Conservation (phyloP, 2,113 vertebrate genomes). For the Hypanus sabinus region DNA sequence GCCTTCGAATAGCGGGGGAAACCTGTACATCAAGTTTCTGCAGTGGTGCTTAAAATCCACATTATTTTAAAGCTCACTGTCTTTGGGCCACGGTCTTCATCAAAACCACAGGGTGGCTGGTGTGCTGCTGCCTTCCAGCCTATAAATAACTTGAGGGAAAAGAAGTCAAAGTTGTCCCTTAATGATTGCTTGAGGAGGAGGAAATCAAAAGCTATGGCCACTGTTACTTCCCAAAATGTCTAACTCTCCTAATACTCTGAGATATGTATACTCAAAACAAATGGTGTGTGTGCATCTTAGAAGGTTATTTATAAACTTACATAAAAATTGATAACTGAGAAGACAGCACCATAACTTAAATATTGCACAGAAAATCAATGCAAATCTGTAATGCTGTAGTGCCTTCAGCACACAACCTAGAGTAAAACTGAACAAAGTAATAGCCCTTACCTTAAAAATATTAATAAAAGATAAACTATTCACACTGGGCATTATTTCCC, state of each 20-base stretch:
- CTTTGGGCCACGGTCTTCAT: no score
- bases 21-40: no score
- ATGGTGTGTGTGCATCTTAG: neutral
- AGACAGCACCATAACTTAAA: neutral
- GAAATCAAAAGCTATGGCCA: neutral
- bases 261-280: neutral
- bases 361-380: neutral
- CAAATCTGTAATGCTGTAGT: neutral
- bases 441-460: neutral
- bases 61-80: no score
- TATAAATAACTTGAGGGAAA: no score
- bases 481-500: neutral
- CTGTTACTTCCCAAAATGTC: neutral
- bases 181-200: no score
- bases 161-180: no score
- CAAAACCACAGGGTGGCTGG: no score
- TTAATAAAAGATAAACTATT: neutral
- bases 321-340: neutral
- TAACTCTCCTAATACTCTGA: neutral
- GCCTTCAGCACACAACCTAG: neutral
- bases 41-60: no score
- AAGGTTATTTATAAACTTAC: neutral
- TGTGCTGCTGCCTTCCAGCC: no score
- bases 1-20: no score
- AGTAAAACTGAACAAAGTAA: neutral